A percentile compares a stretch with the other conserved stretches of the same genome.
Conservation (phyloP, 2,113 vertebrate genomes). For the Spermophilus dauricus region DNA sequence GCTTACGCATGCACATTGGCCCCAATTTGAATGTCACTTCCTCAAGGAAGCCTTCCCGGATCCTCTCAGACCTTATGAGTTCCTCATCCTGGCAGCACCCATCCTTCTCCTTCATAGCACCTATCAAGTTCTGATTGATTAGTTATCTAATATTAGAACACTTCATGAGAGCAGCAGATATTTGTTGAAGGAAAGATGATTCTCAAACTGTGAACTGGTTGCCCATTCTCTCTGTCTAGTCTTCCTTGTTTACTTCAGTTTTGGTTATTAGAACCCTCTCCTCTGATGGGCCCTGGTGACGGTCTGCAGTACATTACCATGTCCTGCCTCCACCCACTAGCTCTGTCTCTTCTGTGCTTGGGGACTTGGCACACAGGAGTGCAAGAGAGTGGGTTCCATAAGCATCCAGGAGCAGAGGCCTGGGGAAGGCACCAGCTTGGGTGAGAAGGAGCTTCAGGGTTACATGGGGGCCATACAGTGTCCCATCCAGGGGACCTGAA, state of each 20-base stretch:
- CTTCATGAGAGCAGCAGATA: background rate
- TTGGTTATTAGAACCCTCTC: background rate
- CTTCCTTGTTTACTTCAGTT: conserved; percentile 5
- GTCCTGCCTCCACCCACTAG: background rate
- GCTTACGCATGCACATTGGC: background rate
- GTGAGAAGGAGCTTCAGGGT: conserved; percentile 30
- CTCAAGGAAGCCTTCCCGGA: background rate
- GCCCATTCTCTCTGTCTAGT: background rate
- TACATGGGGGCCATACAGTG: background rate
- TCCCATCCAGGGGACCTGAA: background rate
- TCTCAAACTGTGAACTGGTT: conserved; percentile 22
- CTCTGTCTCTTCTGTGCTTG: background rate
- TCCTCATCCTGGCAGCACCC: background rate
- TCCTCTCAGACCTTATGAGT: background rate
- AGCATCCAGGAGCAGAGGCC: background rate
- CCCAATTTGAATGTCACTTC: background rate
- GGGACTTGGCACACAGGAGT: background rate
- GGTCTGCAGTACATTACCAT: background rate
- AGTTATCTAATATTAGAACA: background rate
- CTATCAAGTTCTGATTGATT: background rate
- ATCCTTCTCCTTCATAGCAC: background rate
- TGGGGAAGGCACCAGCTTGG: background rate
- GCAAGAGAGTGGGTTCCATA: background rate
- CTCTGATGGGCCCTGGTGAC: background rate
- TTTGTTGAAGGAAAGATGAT: conserved; percentile 33